Percentiles rank a stretch among this genome's conserved stretches.
These are phyloP conservation scores for Mactromeris polynyma DNA, from an alignment of 2,888 invertebrate species.

Conservation along the genomic window DNA sequence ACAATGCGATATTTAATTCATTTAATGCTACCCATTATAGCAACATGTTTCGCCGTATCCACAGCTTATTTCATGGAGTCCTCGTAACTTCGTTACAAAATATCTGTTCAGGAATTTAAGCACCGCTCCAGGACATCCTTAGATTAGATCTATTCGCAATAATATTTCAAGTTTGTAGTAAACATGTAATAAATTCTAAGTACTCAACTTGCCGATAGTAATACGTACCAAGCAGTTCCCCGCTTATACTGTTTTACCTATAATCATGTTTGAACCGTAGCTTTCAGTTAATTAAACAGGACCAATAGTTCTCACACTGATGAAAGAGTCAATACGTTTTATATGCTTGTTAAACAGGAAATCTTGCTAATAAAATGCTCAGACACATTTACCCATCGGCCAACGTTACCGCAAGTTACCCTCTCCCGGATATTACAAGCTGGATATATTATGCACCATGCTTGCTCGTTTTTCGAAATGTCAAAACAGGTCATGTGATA, in stretches of 20 bases:
- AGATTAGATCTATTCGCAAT: not conserved
- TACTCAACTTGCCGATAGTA: not conserved
- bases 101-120: not conserved
- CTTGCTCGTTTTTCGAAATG: no score
- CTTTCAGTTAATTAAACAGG: not conserved
- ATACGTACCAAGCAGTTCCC: not conserved
- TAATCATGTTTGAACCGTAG: not conserved
- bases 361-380: no score
- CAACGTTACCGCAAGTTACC: no score
- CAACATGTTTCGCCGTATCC: not conserved
- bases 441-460: no score
- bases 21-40: not conserved
- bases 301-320: no score
- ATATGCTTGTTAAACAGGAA: no score
- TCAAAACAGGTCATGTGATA: no score
- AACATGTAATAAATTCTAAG: conserved; percentile 9
- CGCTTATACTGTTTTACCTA: not conserved
- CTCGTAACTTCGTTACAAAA: not conserved
- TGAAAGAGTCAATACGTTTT: no score
- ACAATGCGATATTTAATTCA: not conserved
- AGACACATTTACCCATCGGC: no score
- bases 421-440: no score
- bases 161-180: conserved; percentile 26
- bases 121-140: conserved; percentile 8
- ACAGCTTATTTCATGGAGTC: not conserved